phyloP scores from a whole-genome alignment of 2,888 invertebrate genomes.

The Coleophora flavipennella region DNA sequence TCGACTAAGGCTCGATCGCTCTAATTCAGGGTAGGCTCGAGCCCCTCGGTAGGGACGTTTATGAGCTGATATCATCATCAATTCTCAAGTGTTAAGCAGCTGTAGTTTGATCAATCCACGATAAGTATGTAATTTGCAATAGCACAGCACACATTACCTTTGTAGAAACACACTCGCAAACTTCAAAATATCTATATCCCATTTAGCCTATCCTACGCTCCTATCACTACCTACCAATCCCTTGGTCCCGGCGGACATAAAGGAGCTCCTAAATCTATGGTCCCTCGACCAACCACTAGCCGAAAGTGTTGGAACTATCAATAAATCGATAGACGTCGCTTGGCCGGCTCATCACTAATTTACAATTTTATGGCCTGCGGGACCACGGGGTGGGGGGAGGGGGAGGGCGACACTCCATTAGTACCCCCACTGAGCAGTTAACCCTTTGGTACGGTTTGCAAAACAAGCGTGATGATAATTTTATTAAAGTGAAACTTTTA shows the following conservation, averaged over 20 bases:
- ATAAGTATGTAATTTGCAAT: too few species aligned
- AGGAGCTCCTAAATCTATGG: background rate
- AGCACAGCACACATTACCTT: too few species aligned
- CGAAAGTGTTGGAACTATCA: slow-evolving; percentile 38
- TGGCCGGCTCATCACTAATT: slow-evolving; percentile 67
- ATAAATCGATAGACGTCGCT: slow-evolving; percentile 66
- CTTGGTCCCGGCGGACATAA: background rate
- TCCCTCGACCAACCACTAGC: background rate
- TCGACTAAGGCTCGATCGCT: too few species aligned
- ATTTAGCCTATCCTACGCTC: too few species aligned
- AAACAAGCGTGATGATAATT: slow-evolving; percentile 16
- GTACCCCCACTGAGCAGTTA: slow-evolving; percentile 47
- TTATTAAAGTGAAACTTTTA: too few species aligned
- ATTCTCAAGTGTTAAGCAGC: too few species aligned
- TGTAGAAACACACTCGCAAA: background rate
- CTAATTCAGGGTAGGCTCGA: too few species aligned
- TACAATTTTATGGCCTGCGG: slow-evolving; percentile 71
- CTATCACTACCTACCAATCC: too few species aligned
- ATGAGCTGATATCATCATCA: too few species aligned
- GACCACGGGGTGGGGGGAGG: slow-evolving; percentile 37
- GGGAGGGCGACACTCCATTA: slow-evolving; percentile 52
- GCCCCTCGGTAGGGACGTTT: too few species aligned
- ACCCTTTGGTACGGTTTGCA: slow-evolving; percentile 47
- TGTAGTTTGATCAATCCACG: too few species aligned
- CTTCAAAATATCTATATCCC: too few species aligned